Base-by-base conservation (phyloP, 2,113 vertebrate genomes). In the Callipepla californica region DNA sequence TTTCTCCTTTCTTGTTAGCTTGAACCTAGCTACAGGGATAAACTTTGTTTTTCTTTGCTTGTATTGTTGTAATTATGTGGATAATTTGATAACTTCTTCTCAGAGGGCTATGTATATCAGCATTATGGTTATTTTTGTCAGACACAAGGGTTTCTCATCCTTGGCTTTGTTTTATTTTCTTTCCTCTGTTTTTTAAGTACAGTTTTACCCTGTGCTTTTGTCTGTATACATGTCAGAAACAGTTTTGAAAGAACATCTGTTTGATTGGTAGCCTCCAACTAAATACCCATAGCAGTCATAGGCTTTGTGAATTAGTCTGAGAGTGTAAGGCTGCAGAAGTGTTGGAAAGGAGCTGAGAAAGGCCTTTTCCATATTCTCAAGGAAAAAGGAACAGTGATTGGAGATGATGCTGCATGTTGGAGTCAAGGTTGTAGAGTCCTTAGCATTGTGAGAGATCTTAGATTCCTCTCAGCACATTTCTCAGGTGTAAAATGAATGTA, bases 1-100 rank as follows among this genome's bases (percentile, higher is more conserved):
- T 94, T 91, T 83, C 59, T 91, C 7, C 80, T 53, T 86, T 70
- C 57, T 75, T 63, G 7, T 91, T 94, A 80, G n/a, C 36, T 62
- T 93, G 89, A 85, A 83, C 79, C 51, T 87, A 80, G 38, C 59
- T 85, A 4, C n/a, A 48, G 38, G n/a, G 22, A 42, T n/a, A 57
- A 34, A 12, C 88, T 90, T 93, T 65, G 10, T 28, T 92, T 91
- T 72, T 68, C 79, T 91, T 91, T 70, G 30, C 26, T 44, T 82
- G 19, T 83, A 92, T 67, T 5, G 0, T 85, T 85, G 65, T 84
- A 88, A 85, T 68, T 92, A 61, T 48, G 48, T 88, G 76, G n/a
- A 19, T 76, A 95, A 88, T 73, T 91, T 92, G 62, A 22, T 93
- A 75, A 94, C 40, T 38, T 92, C 76, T 95, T 84, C 63, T 88